phyloP scores from a whole-genome alignment of 2,113 vertebrate species.

The Oncorhynchus kisutch region DNA sequence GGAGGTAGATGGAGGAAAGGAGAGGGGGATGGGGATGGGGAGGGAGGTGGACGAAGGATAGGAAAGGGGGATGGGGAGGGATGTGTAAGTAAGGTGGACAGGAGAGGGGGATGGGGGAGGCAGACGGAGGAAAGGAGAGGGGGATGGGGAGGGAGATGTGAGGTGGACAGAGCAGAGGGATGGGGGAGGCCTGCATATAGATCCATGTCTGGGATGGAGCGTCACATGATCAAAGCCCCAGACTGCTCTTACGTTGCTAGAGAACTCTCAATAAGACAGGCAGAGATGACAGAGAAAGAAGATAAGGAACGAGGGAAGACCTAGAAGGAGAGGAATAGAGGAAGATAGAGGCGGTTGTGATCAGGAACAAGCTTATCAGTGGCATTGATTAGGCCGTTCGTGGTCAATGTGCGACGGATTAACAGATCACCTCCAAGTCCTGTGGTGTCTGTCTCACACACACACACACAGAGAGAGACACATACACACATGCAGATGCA shows the following conservation, averaged over 20 bases:
- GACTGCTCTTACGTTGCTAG: not conserved
- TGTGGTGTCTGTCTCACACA: conserved; percentile 4
- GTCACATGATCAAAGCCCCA: conserved; percentile 27
- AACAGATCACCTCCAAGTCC: not conserved
- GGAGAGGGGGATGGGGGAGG: too few relatives aligned
- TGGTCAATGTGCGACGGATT: conserved; percentile 23
- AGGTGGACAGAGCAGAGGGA: not conserved
- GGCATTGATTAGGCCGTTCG: conserved; percentile 20
- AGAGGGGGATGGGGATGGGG: not conserved
- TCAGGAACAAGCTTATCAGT: conserved; percentile 30
- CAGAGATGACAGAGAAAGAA: conserved; percentile 33
- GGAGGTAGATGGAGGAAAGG: not conserved
- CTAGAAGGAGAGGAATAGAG: not conserved
- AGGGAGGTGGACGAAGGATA: too few relatives aligned
- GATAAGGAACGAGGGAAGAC: not conserved
- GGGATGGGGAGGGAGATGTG: not conserved
- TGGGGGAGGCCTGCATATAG: conserved; percentile 7
- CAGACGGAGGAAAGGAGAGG: too few relatives aligned
- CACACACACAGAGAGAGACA: not conserved
- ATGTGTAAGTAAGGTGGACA: too few relatives aligned
- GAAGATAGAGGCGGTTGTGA: conserved; percentile 3
- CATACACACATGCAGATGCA: not conserved
- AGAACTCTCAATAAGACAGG: conserved; percentile 19
- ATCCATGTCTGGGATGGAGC: conserved; percentile 17
- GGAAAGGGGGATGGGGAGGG: too few relatives aligned